Evolutionary conservation across 2,888 invertebrate genomes (phyloP), one percentile per base, ranked within the genome.

Genomic region (Caenorhabditis afra): DNA sequence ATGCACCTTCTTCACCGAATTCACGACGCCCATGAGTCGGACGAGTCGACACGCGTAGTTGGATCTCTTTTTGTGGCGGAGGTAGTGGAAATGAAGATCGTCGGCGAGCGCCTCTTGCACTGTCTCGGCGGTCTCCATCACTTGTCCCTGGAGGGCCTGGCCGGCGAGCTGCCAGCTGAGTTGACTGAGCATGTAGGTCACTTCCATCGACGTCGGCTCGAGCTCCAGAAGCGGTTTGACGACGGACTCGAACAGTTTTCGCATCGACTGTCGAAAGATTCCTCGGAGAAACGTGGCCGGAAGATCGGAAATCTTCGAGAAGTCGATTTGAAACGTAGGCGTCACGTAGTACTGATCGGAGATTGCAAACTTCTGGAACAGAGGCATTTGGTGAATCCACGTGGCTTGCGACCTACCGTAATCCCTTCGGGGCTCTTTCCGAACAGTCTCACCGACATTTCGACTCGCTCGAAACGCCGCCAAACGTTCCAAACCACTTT

Each of bases 401-500:
- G 10, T 20, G 71, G 53, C 12, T 45, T 64, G 14, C 58, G 29
- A 20, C 23, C n/a, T 10, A 74, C 39, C 4, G 39, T 68, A 10
- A 41, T 41, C 1, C n/a, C 18, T 3, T 39, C 55, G 0, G 55
- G 35, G 3, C 65, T 11, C 14, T 12, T 35, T 20, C 75, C 82
- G 45, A 64, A 82, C 39, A 82, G 18, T 44, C 65, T 47, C 2
- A 81, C 66, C 0, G 82, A 81, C 67, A 81, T 76, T 16, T 81
- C 75, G 12, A 77, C 64, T 12, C 79, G 12, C 16, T 83, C 82
- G n/a, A 83, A 65, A 23, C 82, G 41, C 45, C 76, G 47, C 75
- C 80, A 83, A 1, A 73, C 50, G 18, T 66, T 76, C 82, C 82
- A 83, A 1, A 79, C 65, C 1, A 75, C 61, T 67, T 81, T 81